Conservation (phyloP, 2,888 invertebrate genomes). For the Lypha dubia region DNA sequence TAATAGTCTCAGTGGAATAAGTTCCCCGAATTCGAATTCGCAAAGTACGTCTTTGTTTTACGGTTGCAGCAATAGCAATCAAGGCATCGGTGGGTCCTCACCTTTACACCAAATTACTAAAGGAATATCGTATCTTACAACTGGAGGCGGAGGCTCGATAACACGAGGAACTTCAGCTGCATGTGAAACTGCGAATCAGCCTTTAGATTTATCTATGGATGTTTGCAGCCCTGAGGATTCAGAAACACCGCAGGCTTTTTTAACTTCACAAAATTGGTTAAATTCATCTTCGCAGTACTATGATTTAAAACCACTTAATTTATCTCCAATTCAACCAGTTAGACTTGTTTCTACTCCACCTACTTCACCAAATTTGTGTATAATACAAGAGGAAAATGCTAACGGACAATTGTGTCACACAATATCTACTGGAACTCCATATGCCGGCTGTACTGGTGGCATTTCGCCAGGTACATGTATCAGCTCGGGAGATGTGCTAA, state of each 20-base stretch:
- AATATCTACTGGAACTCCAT: slow-evolving; percentile 79
- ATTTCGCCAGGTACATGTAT: slow-evolving; percentile 68
- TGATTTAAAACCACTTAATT: slow-evolving; percentile 82
- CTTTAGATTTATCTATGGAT: slow-evolving; percentile 83
- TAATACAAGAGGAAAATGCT: slow-evolving; percentile 90
- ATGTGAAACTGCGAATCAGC: slow-evolving; percentile 81
- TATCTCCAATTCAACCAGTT: slow-evolving; percentile 82
- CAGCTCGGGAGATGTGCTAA: slow-evolving; percentile 69
- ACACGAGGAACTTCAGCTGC: slow-evolving; percentile 88
- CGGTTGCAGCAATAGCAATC: slow-evolving; percentile 78
- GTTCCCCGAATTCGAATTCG: slow-evolving; percentile 82
- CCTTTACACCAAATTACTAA: slow-evolving; percentile 88
- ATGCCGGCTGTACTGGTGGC: slow-evolving; percentile 80
- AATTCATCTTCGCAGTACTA: slow-evolving; percentile 79
- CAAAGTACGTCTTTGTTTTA: slow-evolving; percentile 76
- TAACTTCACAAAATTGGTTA: slow-evolving; percentile 78
- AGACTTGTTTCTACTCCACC: slow-evolving; percentile 83
- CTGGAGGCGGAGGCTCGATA: slow-evolving; percentile 88
- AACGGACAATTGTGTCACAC: slow-evolving; percentile 82
- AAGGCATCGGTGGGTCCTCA: slow-evolving; percentile 82
- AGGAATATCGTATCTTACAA: slow-evolving; percentile 90
- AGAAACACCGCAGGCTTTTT: slow-evolving; percentile 44
- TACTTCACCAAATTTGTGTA: slow-evolving; percentile 86
- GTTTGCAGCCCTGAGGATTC: slow-evolving; percentile 75
- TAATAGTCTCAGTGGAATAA: slow-evolving; percentile 80